Conservation (phyloP, 1,140 invertebrate species). For the Atta colombica region DNA sequence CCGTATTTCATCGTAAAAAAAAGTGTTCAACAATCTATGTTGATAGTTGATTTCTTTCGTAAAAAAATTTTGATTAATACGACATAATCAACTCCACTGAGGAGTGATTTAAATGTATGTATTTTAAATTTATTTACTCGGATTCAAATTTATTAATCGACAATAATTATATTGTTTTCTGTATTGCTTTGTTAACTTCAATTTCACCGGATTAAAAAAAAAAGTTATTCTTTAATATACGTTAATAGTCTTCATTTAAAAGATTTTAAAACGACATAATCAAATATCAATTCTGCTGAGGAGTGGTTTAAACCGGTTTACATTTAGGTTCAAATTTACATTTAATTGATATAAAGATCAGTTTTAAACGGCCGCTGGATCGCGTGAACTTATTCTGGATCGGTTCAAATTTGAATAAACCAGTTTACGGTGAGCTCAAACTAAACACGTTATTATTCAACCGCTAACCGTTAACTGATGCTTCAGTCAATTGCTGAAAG, state of each 20-base stretch:
- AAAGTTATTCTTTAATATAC: neutral
- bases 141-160: constrained; percentile 24
- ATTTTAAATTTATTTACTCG: neutral
- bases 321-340: constrained; percentile 25
- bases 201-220: neutral
- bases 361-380: constrained; percentile 28
- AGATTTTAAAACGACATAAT: constrained; percentile 9
- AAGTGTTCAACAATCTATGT: neutral
- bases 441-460: constrained; percentile 25
- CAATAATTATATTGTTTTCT: neutral
- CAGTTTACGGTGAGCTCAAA: constrained; percentile 16
- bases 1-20: neutral
- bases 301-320: constrained; percentile 54
- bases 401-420: constrained; percentile 37
- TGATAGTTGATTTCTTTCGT: neutral
- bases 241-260: neutral
- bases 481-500: neutral
- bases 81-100: neutral
- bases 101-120: constrained; percentile 44
- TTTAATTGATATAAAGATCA: constrained; percentile 34
- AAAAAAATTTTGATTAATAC: neutral
- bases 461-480: constrained; percentile 1
- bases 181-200: neutral
- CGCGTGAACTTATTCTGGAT: constrained; percentile 1
- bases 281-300: neutral